Conservation (phyloP, 2,797 vertebrate species). For the Mastacembelus armatus region DNA sequence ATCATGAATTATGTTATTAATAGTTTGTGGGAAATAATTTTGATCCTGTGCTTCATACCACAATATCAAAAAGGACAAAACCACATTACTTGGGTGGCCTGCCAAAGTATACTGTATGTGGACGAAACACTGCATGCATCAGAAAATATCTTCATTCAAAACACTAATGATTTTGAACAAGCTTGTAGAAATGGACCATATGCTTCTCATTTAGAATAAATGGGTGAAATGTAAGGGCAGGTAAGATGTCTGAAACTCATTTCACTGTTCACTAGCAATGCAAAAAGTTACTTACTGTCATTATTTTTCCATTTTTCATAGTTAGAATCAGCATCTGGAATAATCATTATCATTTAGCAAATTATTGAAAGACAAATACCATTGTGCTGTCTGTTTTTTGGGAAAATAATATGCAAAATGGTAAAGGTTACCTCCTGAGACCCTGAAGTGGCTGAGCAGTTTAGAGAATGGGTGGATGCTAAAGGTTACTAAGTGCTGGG, state of each 20-base stretch:
- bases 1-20: too few relatives aligned
- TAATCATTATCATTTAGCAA: constrained; percentile 17
- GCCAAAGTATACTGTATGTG: too few relatives aligned
- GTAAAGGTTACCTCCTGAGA: constrained; percentile 5
- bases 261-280: neutral
- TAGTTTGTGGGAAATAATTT: too few relatives aligned
- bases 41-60: too few relatives aligned
- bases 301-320: constrained; percentile 2
- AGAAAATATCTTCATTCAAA: too few relatives aligned
- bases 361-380: neutral
- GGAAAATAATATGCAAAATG: constrained; percentile 8
- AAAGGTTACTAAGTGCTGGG: constrained; percentile 48
- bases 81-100: too few relatives aligned
- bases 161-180: constrained; percentile 12
- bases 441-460: constrained; percentile 3
- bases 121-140: too few relatives aligned
- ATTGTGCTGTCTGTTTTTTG: constrained; percentile 11
- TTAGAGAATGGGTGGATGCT: constrained; percentile 25
- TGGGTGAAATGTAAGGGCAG: neutral
- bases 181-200: neutral
- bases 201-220: constrained; percentile 3
- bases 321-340: neutral
- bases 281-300: neutral
- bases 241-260: neutral
- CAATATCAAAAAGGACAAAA: too few relatives aligned